Conservation (phyloP, 2,113 vertebrate species). For the Malaclemys terrapin region DNA sequence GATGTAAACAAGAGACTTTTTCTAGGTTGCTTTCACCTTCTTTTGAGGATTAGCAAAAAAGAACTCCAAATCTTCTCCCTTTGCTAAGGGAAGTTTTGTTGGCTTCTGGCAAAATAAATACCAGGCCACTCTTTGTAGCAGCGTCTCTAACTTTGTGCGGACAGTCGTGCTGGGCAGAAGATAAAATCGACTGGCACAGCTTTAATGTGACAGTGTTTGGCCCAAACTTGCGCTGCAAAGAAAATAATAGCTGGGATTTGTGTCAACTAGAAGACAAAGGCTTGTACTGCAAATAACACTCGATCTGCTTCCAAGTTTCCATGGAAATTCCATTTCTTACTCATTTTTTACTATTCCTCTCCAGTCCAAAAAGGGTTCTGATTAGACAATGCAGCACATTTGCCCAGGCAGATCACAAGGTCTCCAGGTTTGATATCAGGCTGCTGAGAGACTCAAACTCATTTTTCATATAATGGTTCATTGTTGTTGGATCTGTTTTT, state of each 20-base stretch:
- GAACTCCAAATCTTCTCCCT: background rate
- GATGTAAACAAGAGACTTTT: background rate
- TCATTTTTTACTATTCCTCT: conserved; percentile 45
- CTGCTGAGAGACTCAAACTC: background rate
- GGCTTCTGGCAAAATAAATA: conserved; percentile 17
- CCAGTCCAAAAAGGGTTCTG: conserved; percentile 35
- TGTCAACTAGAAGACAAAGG: conserved; percentile 53
- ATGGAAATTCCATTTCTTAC: conserved; percentile 57
- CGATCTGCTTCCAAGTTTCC: conserved; percentile 65
- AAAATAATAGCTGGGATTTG: conserved; percentile 57
- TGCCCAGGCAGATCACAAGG: background rate
- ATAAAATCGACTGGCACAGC: conserved; percentile 15
- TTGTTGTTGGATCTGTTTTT: background rate
- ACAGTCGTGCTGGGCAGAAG: conserved; percentile 14
- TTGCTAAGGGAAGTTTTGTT: conserved; percentile 1
- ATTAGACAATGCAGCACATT: conserved; percentile 22
- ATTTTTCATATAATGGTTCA: background rate
- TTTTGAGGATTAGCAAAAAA: conserved; percentile 25
- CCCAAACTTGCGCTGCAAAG: conserved; percentile 22
- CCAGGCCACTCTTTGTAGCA: background rate
- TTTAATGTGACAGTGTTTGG: conserved; percentile 47
- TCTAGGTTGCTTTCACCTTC: conserved; percentile 26
- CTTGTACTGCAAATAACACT: conserved; percentile 35
- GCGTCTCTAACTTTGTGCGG: conserved; percentile 38
- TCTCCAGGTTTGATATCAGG: background rate